These are phyloP conservation scores for Cololabis saira DNA, from an alignment of 2,113 vertebrate genomes.

Conservation along the genomic window DNA sequence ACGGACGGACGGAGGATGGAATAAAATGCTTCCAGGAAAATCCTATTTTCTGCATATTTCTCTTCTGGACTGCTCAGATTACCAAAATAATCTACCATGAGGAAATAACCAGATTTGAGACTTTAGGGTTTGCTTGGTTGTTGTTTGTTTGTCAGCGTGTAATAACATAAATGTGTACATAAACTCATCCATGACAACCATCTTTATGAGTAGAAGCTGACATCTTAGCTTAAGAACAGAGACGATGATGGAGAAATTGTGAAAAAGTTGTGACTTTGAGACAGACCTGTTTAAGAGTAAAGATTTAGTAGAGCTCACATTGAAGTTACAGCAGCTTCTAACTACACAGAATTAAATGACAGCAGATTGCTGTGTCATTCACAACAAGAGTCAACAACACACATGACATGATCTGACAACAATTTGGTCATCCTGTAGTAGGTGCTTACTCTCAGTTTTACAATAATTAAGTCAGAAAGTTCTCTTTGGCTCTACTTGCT, in stretches of 20 bases:
- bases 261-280: background rate
- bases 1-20: slow-evolving; percentile 22
- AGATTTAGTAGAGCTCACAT: background rate
- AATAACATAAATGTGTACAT: background rate
- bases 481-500: no score
- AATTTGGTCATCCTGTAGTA: no score
- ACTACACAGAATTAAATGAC: no score
- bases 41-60: slow-evolving; percentile 62
- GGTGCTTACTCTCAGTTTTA: no score
- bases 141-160: slow-evolving; percentile 12
- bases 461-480: no score
- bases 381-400: no score
- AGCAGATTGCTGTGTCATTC: no score
- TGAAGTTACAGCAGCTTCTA: background rate
- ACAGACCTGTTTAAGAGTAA: background rate
- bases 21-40: slow-evolving; percentile 54
- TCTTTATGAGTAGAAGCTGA: background rate
- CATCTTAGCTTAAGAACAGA: background rate
- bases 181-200: background rate
- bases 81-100: slow-evolving; percentile 64
- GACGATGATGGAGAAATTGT: background rate
- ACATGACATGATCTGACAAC: no score
- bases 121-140: slow-evolving; percentile 15
- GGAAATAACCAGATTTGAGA: slow-evolving; percentile 41
- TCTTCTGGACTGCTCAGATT: slow-evolving; percentile 65